Evolutionary conservation across 2,797 vertebrate genomes (phyloP), one percentile per base, ranked within the genome.

Genomic region (Clarias fuscus): DNA sequence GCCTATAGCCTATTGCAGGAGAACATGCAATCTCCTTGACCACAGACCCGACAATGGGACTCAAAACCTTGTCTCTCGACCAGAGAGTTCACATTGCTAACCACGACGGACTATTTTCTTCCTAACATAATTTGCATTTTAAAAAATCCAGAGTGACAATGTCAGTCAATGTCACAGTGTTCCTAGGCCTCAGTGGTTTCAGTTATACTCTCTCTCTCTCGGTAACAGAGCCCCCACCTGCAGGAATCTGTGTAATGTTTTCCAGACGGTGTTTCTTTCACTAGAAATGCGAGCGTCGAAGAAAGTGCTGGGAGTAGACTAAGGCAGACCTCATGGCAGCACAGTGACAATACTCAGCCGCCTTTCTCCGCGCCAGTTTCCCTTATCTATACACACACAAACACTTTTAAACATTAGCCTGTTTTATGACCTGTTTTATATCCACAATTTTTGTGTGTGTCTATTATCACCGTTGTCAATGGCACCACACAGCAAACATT

Each of bases 191-290:
- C n/a, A 87, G 71, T 30, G 68, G 59, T 87, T 88, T n/a, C 27
- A 82, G 40, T 24, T 27, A 18, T 68, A 84, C 86, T 71, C 58
- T 27, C 81, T 43, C 27, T 22, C 40, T 70, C 58, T 30, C 85
- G 93, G 86, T 91, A 92, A 91, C 88, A 91, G 88, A 91, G 88
- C 84, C 90, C 89, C 89, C 81, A 89, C 83, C 91, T 91, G 91
- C 86, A 93, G 91, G 92, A 95, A 94, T 94, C 91, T 68, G 83
- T 92, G 89, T 93, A 94, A 94, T 94, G 92, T 90, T 92, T 95
- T 94, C 94, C 95, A 95, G 94, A 94, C 89, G 48, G 83, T 86
- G 22, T 53, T 81, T 84, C 84, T 65, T 59, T 14, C 76, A 33
- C 86, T 81, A 58, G 37, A 58, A 88, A 82, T 73, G 70, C 40